Conservation (phyloP, 2,797 vertebrate species). For the Neoniphon sammara region DNA sequence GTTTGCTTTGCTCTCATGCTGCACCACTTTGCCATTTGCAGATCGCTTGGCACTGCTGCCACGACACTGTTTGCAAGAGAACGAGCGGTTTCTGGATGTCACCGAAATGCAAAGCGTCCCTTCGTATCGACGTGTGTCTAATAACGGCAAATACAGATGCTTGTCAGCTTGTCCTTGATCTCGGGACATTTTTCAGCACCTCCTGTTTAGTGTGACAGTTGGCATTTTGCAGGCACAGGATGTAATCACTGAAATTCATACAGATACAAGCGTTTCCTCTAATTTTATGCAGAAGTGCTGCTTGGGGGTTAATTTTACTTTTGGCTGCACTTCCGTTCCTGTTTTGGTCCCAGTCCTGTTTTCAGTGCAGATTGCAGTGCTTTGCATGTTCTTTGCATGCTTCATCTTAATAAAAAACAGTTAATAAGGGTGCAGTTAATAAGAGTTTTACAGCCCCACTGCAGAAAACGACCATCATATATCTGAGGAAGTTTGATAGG, state of each 20-base stretch:
- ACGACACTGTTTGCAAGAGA: not conserved
- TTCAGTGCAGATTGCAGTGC: no score
- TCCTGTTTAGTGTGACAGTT: not conserved
- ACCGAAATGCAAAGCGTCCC: not conserved
- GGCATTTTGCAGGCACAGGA: not conserved
- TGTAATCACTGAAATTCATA: not conserved
- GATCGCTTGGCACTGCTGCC: conserved; percentile 34
- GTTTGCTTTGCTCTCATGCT: conserved; percentile 54
- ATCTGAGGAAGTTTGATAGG: no score
- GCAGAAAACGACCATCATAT: no score
- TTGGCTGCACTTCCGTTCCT: not conserved
- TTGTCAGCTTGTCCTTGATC: not conserved
- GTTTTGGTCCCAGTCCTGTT: not conserved
- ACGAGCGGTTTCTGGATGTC: not conserved
- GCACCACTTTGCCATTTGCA: conserved; percentile 41
- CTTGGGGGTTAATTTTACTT: not conserved
- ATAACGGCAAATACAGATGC: not conserved
- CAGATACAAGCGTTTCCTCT: not conserved
- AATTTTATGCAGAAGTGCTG: not conserved
- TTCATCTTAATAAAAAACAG: not conserved
- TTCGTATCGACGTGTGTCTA: not conserved
- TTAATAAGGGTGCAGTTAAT: no score
- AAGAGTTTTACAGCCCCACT: no score
- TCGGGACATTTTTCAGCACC: not conserved
- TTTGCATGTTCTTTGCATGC: not conserved